These are phyloP conservation scores for Ammodytes dubius DNA, from an alignment of 2,113 vertebrate species.

Conservation along the genomic window DNA sequence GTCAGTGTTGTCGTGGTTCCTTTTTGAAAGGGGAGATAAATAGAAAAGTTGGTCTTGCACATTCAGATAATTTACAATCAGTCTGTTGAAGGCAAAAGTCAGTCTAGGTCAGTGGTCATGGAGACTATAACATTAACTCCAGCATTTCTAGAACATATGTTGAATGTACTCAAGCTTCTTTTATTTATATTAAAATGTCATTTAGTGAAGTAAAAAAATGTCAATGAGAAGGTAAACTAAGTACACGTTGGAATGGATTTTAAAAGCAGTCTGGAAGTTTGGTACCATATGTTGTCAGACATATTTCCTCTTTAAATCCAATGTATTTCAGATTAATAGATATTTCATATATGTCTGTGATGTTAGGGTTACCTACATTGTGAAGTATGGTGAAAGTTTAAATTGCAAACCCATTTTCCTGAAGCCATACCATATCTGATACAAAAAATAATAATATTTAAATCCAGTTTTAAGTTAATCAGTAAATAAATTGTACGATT, in stretches of 20 bases:
- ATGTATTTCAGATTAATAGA: conserved; percentile 26
- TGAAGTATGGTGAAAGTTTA: conserved; percentile 10
- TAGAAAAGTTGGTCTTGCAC: conserved; percentile 10
- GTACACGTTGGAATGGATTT: conserved; percentile 28
- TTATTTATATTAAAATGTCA: conserved; percentile 36
- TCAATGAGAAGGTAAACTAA: conserved; percentile 10
- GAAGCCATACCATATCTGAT: conserved; percentile 49
- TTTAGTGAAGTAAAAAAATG: conserved; percentile 21
- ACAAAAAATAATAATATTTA: conserved; percentile 45
- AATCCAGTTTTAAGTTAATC: conserved; percentile 20
- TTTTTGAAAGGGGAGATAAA: conserved; percentile 8
- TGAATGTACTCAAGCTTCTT: conserved; percentile 53
- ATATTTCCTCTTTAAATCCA: conserved; percentile 8
- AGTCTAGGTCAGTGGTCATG: conserved; percentile 2
- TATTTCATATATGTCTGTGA: conserved; percentile 22
- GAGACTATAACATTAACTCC: conserved; percentile 14
- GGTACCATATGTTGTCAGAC: conserved; percentile 24
- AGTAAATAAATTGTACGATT: conserved; percentile 18
- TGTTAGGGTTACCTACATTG: conserved; percentile 6
- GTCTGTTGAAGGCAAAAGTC: conserved; percentile 5
- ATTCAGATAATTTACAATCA: conserved; percentile 24
- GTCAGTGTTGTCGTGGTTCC: neutral
- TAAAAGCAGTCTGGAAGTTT: conserved; percentile 23
- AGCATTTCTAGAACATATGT: conserved; percentile 40
- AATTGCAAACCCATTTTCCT: conserved; percentile 22